Evolutionary conservation across 2,888 invertebrate genomes (phyloP).

Genomic region (Trichogramma dendrolimi): DNA sequence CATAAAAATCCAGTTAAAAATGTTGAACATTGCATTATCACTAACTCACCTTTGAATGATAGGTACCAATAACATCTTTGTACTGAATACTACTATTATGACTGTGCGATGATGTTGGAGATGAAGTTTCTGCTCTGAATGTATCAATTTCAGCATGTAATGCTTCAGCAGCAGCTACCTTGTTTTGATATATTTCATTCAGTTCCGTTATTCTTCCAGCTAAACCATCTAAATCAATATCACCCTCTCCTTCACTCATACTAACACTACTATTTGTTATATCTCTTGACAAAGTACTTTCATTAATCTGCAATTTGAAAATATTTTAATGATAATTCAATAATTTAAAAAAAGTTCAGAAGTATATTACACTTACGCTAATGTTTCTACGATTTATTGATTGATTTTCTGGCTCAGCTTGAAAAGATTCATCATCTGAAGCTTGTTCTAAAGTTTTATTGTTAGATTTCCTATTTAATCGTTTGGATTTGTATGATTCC

Average conservation of each 20-base stretch:
- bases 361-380: slow-evolving; percentile 34
- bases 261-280: slow-evolving; percentile 47
- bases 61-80: slow-evolving; percentile 68
- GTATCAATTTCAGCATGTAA: slow-evolving; percentile 55
- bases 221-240: slow-evolving; percentile 47
- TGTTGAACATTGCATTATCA: too few relatives aligned
- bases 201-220: slow-evolving; percentile 50
- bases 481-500: slow-evolving; percentile 40
- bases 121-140: slow-evolving; percentile 51
- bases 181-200: slow-evolving; percentile 52
- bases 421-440: slow-evolving; percentile 43
- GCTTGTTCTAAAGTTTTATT: slow-evolving; percentile 32
- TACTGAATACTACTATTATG: slow-evolving; percentile 67
- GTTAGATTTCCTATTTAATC: slow-evolving; percentile 29
- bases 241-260: slow-evolving; percentile 49
- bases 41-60: slow-evolving; percentile 62
- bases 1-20: slow-evolving; percentile 3
- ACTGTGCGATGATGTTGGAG: slow-evolving; percentile 55
- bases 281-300: slow-evolving; percentile 42
- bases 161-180: slow-evolving; percentile 54
- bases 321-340: neutral
- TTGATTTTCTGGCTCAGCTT: slow-evolving; percentile 35
- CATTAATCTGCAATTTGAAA: slow-evolving; percentile 34
- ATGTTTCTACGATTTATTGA: slow-evolving; percentile 37
- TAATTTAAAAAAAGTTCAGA: neutral